Percentiles rank a stretch among this genome's conserved stretches.
Conservation (phyloP, 92 coral and sea anemone species). For the Porites evermanni region DNA sequence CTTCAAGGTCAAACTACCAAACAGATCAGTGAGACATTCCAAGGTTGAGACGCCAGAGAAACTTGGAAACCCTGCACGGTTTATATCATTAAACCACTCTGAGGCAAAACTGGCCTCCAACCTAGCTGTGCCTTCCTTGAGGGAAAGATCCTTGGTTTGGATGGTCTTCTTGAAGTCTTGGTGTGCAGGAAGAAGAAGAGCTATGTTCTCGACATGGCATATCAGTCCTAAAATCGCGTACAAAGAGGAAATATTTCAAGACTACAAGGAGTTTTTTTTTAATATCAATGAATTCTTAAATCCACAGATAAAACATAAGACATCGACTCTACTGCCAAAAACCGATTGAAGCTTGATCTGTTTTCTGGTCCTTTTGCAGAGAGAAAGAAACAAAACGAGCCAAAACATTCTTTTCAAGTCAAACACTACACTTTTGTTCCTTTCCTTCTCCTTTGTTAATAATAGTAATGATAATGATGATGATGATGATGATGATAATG, state of each 20-base stretch:
- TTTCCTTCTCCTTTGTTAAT: too few species aligned
- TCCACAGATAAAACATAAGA: too few species aligned
- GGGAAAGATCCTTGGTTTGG: constrained; percentile 51
- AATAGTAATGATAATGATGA: too few species aligned
- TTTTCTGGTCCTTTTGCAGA: too few species aligned
- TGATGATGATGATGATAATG: too few species aligned
- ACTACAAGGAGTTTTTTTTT: not conserved
- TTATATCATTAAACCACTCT: constrained; percentile 66
- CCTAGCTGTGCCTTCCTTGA: constrained; percentile 60
- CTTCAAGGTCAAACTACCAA: constrained; percentile 71
- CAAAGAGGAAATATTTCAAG: not conserved
- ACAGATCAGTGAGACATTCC: constrained; percentile 69
- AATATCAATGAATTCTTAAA: too few species aligned
- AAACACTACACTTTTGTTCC: too few species aligned
- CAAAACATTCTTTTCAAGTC: too few species aligned
- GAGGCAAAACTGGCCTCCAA: constrained; percentile 59
- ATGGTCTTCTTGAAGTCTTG: constrained; percentile 59
- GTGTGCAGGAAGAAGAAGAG: constrained; percentile 59
- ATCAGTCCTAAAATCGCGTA: constrained; percentile 41
- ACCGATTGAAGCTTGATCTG: too few species aligned
- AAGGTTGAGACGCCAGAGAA: constrained; percentile 69
- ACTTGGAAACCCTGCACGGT: constrained; percentile 81
- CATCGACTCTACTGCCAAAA: too few species aligned
- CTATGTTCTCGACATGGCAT: constrained; percentile 81
- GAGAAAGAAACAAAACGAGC: too few species aligned